These are phyloP conservation scores for Periophthalmus magnuspinnatus DNA, from an alignment of 2,797 vertebrate species.

Conservation along the genomic window DNA sequence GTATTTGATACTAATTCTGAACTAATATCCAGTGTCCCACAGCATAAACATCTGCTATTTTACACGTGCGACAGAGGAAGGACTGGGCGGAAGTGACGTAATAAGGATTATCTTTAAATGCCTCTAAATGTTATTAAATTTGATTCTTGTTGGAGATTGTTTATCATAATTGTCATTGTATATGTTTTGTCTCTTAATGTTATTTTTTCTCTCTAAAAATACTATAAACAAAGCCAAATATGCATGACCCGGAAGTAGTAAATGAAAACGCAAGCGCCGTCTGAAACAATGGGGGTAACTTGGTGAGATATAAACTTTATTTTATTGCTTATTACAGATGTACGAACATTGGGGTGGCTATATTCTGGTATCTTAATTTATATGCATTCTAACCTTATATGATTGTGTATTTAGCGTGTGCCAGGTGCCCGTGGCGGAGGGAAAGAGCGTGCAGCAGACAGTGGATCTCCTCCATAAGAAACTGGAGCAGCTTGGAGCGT, in stretches of 20 bases:
- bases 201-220: neutral
- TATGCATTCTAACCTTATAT: neutral
- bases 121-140: too few relatives aligned
- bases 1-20: neutral
- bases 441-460: constrained; percentile 94
- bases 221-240: constrained; percentile 16
- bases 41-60: constrained; percentile 54
- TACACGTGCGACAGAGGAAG: constrained; percentile 52
- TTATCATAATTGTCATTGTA: neutral
- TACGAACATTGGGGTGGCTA: too few relatives aligned
- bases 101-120: neutral
- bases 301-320: constrained; percentile 69
- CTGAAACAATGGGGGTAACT: constrained; percentile 75
- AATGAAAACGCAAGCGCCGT: neutral
- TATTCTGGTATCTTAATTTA: neutral
- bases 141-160: neutral
- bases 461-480: constrained; percentile 90
- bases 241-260: constrained; percentile 56
- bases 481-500: constrained; percentile 89
- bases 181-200: rapidly evolving
- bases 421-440: constrained; percentile 90
- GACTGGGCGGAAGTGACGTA: constrained; percentile 50
- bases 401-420: constrained; percentile 80
- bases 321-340: neutral
- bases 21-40: neutral